phyloP scores from a whole-genome alignment of 2,797 vertebrate genomes.

The Hippocampus kuda region DNA sequence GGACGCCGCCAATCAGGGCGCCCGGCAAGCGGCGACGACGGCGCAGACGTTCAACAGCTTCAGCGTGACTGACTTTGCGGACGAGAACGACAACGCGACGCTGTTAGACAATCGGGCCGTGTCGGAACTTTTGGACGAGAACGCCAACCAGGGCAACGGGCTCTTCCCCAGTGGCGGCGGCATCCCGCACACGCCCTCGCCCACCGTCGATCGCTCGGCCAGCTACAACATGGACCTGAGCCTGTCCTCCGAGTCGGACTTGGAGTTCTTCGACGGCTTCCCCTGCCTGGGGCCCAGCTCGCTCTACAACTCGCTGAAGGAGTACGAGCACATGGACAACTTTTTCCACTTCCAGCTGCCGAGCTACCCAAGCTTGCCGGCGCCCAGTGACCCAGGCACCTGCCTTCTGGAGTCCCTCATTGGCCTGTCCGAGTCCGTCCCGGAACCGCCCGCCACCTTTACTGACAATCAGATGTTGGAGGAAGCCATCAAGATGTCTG shows the following conservation, averaged over 20 bases:
- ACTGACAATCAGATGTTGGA: constrained; percentile 90
- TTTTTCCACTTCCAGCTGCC: constrained; percentile 82
- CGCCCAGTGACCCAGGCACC: constrained; percentile 70
- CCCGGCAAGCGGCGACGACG: constrained; percentile 37
- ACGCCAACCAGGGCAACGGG: constrained; percentile 81
- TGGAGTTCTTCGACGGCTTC: constrained; percentile 89
- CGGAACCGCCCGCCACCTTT: constrained; percentile 78
- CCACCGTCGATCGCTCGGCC: constrained; percentile 66
- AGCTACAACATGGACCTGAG: constrained; percentile 87
- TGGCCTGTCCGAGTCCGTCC: constrained; percentile 81
- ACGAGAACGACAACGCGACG: constrained; percentile 61
- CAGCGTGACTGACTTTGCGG: constrained; percentile 72
- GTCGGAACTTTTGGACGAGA: constrained; percentile 83
- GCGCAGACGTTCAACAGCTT: constrained; percentile 70
- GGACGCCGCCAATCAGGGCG: constrained; percentile 28
- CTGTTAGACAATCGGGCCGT: constrained; percentile 63
- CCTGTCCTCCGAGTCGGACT: constrained; percentile 84
- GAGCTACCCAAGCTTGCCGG: constrained; percentile 72
- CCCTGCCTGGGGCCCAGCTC: constrained; percentile 87
- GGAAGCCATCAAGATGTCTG: constrained; percentile 81
- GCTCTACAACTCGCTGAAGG: constrained; percentile 85
- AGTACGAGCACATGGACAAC: constrained; percentile 82
- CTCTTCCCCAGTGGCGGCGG: constrained; percentile 68
- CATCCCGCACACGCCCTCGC: constrained; percentile 62
- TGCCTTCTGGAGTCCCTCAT: constrained; percentile 91